These are phyloP conservation scores for Cherax destructor DNA, from an alignment of 1,140 invertebrate species.

Conservation along the genomic window DNA sequence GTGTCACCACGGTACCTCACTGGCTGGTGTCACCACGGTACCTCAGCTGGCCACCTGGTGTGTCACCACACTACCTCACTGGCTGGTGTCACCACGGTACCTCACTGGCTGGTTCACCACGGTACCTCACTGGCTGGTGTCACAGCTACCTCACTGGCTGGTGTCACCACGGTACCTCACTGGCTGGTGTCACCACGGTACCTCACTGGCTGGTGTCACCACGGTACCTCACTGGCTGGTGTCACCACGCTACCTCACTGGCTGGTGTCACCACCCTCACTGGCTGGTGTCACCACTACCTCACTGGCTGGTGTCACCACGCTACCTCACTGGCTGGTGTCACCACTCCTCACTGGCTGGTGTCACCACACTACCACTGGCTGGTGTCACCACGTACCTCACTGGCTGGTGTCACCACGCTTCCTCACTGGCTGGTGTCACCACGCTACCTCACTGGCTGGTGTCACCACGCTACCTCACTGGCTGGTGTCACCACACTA, in stretches of 20 bases:
- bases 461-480: too few species aligned
- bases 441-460: neutral
- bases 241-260: too few species aligned
- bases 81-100: too few species aligned
- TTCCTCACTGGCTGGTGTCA: neutral
- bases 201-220: neutral
- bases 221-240: neutral
- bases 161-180: too few species aligned
- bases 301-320: neutral
- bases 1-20: too few species aligned
- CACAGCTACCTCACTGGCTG: neutral
- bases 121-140: neutral
- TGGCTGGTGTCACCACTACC: neutral
- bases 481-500: neutral
- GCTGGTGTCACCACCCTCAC: too few species aligned
- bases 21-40: too few species aligned
- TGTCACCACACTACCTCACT: too few species aligned
- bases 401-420: neutral
- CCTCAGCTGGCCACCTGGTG: too few species aligned
- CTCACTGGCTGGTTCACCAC: neutral
- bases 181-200: neutral
- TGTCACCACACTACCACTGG: neutral
- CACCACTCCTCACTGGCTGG: neutral
- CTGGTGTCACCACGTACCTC: too few species aligned
- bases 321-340: neutral